These are phyloP conservation scores for Oryzaephilus surinamensis DNA, from an alignment of 1,140 invertebrate species.

Conservation along the genomic window DNA sequence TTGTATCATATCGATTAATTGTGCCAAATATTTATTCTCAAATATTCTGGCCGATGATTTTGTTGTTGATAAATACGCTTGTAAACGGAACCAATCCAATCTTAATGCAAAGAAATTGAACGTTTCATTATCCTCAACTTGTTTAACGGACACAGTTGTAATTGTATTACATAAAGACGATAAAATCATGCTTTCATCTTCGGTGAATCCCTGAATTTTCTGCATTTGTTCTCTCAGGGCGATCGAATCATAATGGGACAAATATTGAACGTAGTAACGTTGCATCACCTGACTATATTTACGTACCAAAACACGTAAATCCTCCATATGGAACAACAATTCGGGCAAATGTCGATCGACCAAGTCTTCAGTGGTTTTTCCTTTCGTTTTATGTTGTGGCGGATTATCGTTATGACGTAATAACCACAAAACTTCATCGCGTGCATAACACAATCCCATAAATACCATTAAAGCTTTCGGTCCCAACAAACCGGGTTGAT, in stretches of 20 bases:
- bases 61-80: conserved; percentile 83
- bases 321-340: conserved; percentile 96
- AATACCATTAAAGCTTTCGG: conserved; percentile 96
- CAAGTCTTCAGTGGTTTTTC: conserved; percentile 77
- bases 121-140: conserved; percentile 92
- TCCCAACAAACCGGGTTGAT: conserved; percentile 94
- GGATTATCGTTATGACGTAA: conserved; percentile 93
- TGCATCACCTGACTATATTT: conserved; percentile 97
- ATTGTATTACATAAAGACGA: conserved; percentile 88
- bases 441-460: conserved; percentile 87
- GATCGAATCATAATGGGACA: conserved; percentile 91
- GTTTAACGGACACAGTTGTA: conserved; percentile 79
- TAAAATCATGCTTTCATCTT: conserved; percentile 91
- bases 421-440: conserved; percentile 97
- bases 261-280: conserved; percentile 94
- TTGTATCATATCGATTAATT: conserved; percentile 87
- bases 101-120: conserved; percentile 94
- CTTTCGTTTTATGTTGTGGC: conserved; percentile 73
- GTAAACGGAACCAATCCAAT: conserved; percentile 90
- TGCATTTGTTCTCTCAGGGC: conserved; percentile 87
- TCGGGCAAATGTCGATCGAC: conserved; percentile 93
- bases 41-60: conserved; percentile 73
- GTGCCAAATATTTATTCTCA: conserved; percentile 81
- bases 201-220: conserved; percentile 71
- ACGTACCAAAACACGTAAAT: conserved; percentile 81